A percentile compares a stretch with the other conserved stretches of the same genome.
Evolutionary conservation across 1,140 invertebrate genomes (phyloP).

Genomic region (Apis dorsata): DNA sequence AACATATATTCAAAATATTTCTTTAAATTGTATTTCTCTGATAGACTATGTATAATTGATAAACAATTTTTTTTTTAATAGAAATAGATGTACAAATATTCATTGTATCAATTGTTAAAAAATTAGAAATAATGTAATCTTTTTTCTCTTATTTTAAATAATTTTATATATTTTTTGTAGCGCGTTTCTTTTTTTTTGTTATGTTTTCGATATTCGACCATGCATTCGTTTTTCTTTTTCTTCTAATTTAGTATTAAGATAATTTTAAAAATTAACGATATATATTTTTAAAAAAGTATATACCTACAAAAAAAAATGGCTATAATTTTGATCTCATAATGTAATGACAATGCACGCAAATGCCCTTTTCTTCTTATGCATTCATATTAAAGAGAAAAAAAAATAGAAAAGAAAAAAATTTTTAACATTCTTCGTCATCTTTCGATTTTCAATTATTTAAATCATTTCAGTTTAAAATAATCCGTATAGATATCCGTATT

Average conservation of each 20-base stretch:
- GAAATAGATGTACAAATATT: no score
- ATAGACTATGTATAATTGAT: no score
- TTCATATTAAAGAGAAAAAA: no score
- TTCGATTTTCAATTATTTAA: neutral
- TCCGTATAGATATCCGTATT: neutral
- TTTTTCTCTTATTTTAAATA: neutral
- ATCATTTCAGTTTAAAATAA: neutral
- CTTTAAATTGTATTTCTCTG: neutral
- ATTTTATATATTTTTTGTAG: neutral
- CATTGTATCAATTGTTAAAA: no score
- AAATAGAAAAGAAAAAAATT: neutral
- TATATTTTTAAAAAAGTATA: neutral
- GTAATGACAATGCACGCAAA: conserved; percentile 59
- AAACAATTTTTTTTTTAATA: no score
- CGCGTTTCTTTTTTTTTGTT: no score
- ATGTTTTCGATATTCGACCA: neutral
- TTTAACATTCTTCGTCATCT: neutral
- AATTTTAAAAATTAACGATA: conserved; percentile 23
- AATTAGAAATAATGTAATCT: no score
- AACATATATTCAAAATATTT: neutral
- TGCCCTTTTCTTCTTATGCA: conserved; percentile 42
- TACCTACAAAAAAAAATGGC: neutral
- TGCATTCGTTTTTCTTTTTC: conserved; percentile 31
- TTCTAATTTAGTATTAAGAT: conserved; percentile 46
- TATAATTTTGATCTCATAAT: conserved; percentile 51